phyloP scores from a whole-genome alignment of 1,140 invertebrate genomes.

The Lepidurus couesii region DNA sequence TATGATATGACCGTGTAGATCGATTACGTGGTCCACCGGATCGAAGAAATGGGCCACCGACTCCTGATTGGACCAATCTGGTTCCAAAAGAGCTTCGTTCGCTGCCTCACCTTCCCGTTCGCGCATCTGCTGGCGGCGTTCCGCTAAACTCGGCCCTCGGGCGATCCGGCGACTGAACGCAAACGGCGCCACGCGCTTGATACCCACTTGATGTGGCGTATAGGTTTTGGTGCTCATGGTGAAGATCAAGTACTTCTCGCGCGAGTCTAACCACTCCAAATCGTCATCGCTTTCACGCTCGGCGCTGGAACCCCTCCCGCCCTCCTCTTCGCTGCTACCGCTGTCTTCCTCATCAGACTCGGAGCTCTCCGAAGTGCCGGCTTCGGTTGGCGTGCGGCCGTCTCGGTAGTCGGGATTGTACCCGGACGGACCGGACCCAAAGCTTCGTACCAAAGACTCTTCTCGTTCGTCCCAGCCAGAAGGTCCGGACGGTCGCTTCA shows the following conservation, averaged over 20 bases:
- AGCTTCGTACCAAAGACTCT: conserved; percentile 1
- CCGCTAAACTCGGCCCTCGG: conserved; percentile 60
- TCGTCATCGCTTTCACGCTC: conserved; percentile 39
- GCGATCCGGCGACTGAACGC: conserved; percentile 63
- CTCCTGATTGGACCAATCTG: conserved; percentile 63
- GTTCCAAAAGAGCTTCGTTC: conserved; percentile 42
- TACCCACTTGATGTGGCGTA: conserved; percentile 77
- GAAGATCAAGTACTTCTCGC: conserved; percentile 76
- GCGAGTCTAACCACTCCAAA: conserved; percentile 42
- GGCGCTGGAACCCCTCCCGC: not conserved
- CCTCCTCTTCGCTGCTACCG: not conserved
- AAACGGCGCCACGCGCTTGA: conserved; percentile 66
- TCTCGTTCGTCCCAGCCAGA: not conserved
- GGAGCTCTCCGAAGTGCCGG: not conserved
- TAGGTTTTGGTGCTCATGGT: conserved; percentile 78
- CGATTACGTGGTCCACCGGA: conserved; percentile 72
- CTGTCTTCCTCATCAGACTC: conserved; percentile 31
- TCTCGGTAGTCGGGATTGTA: not conserved
- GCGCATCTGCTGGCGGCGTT: conserved; percentile 44
- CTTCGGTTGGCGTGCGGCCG: not conserved
- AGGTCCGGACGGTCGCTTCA: not conserved
- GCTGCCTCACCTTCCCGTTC: conserved; percentile 24
- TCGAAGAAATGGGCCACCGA: conserved; percentile 67
- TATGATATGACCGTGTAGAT: conserved; percentile 82
- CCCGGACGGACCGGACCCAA: not conserved